Percentiles rank a stretch among this genome's conserved stretches.
Conservation (phyloP, 2,888 invertebrate species). For the Oxystoma pomonae region DNA sequence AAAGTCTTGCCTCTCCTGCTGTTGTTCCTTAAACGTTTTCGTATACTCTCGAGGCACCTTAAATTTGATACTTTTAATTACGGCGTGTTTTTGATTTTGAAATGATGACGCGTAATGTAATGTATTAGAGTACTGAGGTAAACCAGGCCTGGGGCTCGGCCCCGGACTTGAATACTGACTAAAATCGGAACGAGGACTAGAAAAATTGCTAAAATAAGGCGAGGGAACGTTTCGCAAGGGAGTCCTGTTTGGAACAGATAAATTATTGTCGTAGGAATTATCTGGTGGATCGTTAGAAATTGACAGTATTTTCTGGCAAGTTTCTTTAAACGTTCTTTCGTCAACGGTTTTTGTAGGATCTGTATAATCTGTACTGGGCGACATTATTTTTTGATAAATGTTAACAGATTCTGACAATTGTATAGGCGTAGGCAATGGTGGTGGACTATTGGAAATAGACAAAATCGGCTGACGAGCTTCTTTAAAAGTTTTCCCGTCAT, state of each 20-base stretch:
- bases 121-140: slow-evolving; percentile 35
- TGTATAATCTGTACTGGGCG: slow-evolving; percentile 30
- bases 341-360: slow-evolving; percentile 2
- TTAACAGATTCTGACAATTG: slow-evolving; percentile 41
- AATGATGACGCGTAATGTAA: slow-evolving; percentile 44
- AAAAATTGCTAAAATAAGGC: not conserved
- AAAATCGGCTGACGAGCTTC: not conserved
- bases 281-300: not conserved
- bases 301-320: slow-evolving; percentile 15
- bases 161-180: not conserved
- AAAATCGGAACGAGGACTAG: not conserved
- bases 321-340: slow-evolving; percentile 11
- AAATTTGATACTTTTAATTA: slow-evolving; percentile 48
- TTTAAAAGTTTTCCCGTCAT: too few species aligned
- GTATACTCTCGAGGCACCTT: slow-evolving; percentile 46
- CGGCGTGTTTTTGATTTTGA: slow-evolving; percentile 42
- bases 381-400: slow-evolving; percentile 43
- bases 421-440: slow-evolving; percentile 36
- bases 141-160: slow-evolving; percentile 11
- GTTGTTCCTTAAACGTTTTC: slow-evolving; percentile 17
- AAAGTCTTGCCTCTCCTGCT: too few species aligned
- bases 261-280: not conserved
- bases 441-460: not conserved
- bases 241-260: not conserved
- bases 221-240: slow-evolving; percentile 29